phyloP scores from a whole-genome alignment of 1,140 invertebrate genomes.

The Pogonomyrmex barbatus region DNA sequence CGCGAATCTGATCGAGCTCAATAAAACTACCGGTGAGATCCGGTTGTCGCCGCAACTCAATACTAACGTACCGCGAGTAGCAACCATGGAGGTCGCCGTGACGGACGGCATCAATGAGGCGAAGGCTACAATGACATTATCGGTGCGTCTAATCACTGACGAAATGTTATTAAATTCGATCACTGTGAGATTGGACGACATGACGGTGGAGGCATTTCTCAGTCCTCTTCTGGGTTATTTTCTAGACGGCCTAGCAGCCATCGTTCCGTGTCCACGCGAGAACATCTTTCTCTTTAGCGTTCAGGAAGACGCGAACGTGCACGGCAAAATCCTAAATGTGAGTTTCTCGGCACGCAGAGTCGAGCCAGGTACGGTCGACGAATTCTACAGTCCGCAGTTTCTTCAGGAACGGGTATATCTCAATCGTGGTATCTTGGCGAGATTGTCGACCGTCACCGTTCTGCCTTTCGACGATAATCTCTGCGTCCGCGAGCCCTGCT shows the following conservation, averaged over 20 bases:
- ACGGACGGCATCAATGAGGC: slow-evolving; percentile 96
- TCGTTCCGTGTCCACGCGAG: slow-evolving; percentile 96
- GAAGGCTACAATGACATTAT: slow-evolving; percentile 95
- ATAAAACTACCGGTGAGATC: slow-evolving; percentile 94
- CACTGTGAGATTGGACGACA: slow-evolving; percentile 96
- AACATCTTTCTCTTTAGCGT: slow-evolving; percentile 98
- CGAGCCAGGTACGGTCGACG: slow-evolving; percentile 90
- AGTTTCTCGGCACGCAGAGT: slow-evolving; percentile 96
- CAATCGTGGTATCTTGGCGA: slow-evolving; percentile 93
- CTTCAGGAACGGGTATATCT: slow-evolving; percentile 97
- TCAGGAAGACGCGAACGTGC: slow-evolving; percentile 96
- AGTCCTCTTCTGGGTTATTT: slow-evolving; percentile 96
- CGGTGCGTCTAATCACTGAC: slow-evolving; percentile 96
- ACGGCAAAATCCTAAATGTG: slow-evolving; percentile 95
- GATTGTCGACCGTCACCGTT: slow-evolving; percentile 95
- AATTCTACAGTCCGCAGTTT: slow-evolving; percentile 95
- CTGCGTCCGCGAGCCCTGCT: slow-evolving; percentile 97
- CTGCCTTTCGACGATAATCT: slow-evolving; percentile 98
- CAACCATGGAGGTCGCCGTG: slow-evolving; percentile 97
- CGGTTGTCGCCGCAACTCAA: slow-evolving; percentile 96
- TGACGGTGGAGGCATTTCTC: slow-evolving; percentile 97
- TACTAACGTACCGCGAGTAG: slow-evolving; percentile 97
- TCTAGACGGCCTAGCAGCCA: slow-evolving; percentile 95
- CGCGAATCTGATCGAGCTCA: slow-evolving; percentile 94
- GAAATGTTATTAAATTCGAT: slow-evolving; percentile 98